Evolutionary conservation across 2,113 vertebrate species (phyloP).

Genomic region (Epinephelus fuscoguttatus): DNA sequence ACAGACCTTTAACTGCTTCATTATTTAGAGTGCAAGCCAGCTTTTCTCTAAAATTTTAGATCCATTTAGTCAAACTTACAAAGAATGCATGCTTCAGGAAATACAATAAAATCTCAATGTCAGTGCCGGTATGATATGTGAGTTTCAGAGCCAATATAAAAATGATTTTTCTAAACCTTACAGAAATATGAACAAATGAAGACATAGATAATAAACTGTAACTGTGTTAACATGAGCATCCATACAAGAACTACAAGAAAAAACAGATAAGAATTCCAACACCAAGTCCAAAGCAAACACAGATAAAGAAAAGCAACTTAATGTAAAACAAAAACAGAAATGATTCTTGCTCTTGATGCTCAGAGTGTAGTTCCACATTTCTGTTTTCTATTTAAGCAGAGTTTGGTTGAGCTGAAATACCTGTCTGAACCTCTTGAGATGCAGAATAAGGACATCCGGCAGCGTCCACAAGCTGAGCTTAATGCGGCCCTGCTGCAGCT

Average conservation of each 20-base stretch:
- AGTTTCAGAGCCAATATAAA: neutral
- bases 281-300: neutral
- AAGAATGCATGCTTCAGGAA: neutral
- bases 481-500: constrained; percentile 98
- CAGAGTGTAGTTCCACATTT: neutral
- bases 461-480: constrained; percentile 98
- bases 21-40: neutral
- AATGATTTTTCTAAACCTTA: neutral
- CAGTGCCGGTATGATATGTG: neutral
- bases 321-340: neutral
- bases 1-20: neutral
- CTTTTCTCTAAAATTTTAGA: neutral
- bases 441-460: constrained; percentile 96
- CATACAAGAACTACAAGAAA: neutral
- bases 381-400: neutral
- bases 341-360: neutral
- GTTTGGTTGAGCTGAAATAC: constrained; percentile 72
- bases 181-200: too few relatives aligned
- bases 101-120: neutral
- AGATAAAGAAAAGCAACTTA: neutral
- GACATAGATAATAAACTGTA: neutral
- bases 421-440: constrained; percentile 97
- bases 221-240: neutral
- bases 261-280: neutral
- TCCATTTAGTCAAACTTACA: too few relatives aligned